phyloP scores from a whole-genome alignment of 2,797 vertebrate genomes.

The Meriones psammophilus region DNA sequence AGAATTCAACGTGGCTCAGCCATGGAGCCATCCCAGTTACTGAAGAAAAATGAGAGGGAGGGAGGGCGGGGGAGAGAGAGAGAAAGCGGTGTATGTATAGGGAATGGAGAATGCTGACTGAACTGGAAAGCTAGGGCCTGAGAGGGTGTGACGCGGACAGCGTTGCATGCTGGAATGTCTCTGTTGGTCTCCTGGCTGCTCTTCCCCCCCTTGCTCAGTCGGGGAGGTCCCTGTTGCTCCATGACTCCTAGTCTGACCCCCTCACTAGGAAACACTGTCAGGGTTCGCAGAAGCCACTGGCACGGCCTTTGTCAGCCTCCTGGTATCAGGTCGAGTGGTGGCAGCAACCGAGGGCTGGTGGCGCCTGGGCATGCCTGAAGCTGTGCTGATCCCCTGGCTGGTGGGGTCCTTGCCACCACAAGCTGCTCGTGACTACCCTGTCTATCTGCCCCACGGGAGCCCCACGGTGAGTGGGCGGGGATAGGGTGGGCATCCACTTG shows the following conservation, averaged over 20 bases:
- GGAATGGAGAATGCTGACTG: not conserved
- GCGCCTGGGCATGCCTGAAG: conserved; percentile 92
- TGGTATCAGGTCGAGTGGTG: conserved; percentile 90
- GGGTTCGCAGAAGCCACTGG: conserved; percentile 91
- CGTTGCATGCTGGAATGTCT: not conserved
- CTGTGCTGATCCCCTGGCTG: conserved; percentile 92
- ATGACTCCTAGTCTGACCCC: not conserved
- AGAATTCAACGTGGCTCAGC: not conserved
- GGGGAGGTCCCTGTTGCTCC: fast-evolving
- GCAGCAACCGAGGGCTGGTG: conserved; percentile 95
- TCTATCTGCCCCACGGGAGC: conserved; percentile 96
- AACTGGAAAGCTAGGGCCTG: not conserved
- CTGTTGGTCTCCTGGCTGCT: no score
- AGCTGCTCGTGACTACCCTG: conserved; percentile 92
- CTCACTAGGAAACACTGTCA: conserved; percentile 88
- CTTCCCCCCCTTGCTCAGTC: not conserved
- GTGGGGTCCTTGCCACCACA: conserved; percentile 88
- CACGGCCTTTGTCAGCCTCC: conserved; percentile 93
- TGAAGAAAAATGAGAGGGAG: not conserved
- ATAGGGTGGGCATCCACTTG: fast-evolving
- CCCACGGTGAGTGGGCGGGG: conserved; percentile 88
- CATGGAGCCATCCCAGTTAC: not conserved
- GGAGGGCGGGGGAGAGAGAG: not conserved
- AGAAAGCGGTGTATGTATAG: not conserved
- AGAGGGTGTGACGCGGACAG: not conserved